Conservation (phyloP, 2,113 vertebrate genomes). For the Brienomyrus brachyistius region DNA sequence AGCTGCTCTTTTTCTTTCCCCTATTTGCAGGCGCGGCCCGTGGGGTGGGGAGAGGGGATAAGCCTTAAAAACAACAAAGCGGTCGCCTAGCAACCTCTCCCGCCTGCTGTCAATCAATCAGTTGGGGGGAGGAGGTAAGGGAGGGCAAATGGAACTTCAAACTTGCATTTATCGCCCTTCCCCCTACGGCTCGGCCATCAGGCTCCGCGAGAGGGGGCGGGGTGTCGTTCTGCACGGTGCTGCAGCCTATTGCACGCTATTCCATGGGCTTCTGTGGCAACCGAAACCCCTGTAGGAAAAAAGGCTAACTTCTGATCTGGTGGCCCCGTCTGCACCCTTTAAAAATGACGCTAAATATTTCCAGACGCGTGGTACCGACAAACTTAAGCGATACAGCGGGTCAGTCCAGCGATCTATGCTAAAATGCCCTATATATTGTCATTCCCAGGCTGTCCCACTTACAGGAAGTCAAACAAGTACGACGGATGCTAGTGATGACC, state of each 20-base stretch:
- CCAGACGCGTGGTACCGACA: neutral
- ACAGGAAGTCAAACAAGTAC: neutral
- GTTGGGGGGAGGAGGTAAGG: neutral
- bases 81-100: constrained; percentile 20
- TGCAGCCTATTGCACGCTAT: neutral
- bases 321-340: neutral
- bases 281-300: neutral
- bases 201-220: neutral
- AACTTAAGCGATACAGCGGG: neutral
- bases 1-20: neutral
- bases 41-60: constrained; percentile 3
- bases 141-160: constrained; percentile 23
- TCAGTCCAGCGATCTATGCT: neutral
- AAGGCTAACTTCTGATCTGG: neutral
- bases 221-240: neutral
- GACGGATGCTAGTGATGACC: neutral
- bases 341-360: neutral
- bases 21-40: neutral
- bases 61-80: constrained; percentile 19
- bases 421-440: neutral
- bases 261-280: constrained; percentile 38
- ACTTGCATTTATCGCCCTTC: constrained; percentile 20
- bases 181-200: constrained; percentile 15
- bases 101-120: constrained; percentile 18
- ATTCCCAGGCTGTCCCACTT: neutral